Evolutionary conservation across 2,797 vertebrate species (phyloP), one percentile per base, ranked within the genome.

Genomic region (Kryptopterus vitreolus): DNA sequence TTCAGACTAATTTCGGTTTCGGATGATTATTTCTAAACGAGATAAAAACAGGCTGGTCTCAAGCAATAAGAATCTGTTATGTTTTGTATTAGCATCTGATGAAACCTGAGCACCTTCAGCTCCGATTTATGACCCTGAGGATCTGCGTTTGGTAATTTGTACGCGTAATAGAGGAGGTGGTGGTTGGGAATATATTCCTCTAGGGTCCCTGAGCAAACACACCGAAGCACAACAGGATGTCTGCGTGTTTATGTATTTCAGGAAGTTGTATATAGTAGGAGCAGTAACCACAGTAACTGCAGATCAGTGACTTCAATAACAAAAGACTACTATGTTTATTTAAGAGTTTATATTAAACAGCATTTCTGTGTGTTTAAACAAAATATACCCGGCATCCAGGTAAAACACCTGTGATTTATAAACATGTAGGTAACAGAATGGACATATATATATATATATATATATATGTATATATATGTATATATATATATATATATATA

Each of bases 191-290:
- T 26, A 16, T 53, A 58, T 38, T 31, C 24, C 31, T 38, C 31
- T 58, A 18, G 16, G n/a, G 71, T 16, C 53, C 71, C n/a, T 24
- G 52, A 73, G 52, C 57, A 73, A 58, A 58, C 33, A 58, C 29
- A n/a, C 15, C 8, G 22, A 13, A 31, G 50, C 52, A 72, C 20
- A 22, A 55, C 52, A 72, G 70, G 50, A 55, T 72, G 52, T 22
- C 20, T n/a, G 50, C 1, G 29, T 35, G 50, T 53, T 72, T 53
- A 9, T 38, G 33, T 58, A 10, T 52, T 31, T 53, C 29, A 55
- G 50, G 69, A 72, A 24, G 53, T 24, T 73, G 52, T 24, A 26
- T 38, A 24, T 24, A 57, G 52, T 55, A 7, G 6, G 70, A 15
- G 6, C 6, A 6, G 10, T 53, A 73, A 57, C 57, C 53, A 24